Evolutionary conservation across 2,113 vertebrate genomes (phyloP).

Genomic region (Larimichthys crocea): DNA sequence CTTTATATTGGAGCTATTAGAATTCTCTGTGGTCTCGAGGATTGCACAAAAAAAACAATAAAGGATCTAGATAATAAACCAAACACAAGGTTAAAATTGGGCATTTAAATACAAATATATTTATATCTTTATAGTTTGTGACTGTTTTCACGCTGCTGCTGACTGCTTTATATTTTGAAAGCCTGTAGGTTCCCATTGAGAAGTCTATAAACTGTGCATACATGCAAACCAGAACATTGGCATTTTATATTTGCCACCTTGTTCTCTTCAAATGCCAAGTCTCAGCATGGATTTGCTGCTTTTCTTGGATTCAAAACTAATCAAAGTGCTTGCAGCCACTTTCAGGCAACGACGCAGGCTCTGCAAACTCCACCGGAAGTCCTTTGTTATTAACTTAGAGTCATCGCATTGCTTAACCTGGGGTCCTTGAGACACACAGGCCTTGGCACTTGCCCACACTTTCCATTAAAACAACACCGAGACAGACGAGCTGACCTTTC

Average conservation of each 20-base stretch:
- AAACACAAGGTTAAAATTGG: background rate
- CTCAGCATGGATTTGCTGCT: conserved; percentile 46
- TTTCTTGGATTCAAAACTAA: conserved; percentile 40
- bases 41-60: background rate
- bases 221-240: background rate
- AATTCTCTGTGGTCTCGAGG: background rate
- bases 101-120: background rate
- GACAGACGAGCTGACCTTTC: conserved; percentile 80
- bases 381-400: conserved; percentile 70
- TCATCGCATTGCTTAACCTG: conserved; percentile 71
- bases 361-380: conserved; percentile 38
- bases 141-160: background rate
- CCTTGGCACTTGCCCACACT: conserved; percentile 68
- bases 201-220: background rate
- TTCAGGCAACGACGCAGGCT: conserved; percentile 43
- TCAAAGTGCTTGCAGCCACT: conserved; percentile 57
- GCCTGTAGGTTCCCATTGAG: background rate
- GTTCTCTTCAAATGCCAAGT: conserved; percentile 58
- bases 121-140: background rate
- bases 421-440: conserved; percentile 63
- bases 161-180: background rate
- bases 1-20: background rate
- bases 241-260: background rate
- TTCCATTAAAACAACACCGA: conserved; percentile 78
- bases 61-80: background rate